phyloP scores from a whole-genome alignment of 2,113 vertebrate species.

The Catharus bicknelli region DNA sequence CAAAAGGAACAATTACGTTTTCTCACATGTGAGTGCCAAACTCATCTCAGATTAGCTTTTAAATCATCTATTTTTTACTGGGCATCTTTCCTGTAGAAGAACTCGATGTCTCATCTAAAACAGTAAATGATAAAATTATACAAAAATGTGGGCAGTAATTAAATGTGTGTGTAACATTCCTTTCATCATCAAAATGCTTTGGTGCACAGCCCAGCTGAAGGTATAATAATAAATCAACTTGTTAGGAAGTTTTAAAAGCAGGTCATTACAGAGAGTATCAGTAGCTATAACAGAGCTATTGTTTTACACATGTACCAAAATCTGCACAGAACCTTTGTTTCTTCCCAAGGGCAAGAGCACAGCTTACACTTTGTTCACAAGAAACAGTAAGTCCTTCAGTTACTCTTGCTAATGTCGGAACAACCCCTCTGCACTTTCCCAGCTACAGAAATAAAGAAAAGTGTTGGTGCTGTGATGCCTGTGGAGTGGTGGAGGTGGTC shows the following conservation, averaged over 20 bases:
- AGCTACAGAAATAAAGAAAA: not conserved
- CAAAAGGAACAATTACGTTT: slow-evolving; percentile 32
- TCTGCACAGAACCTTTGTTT: not conserved
- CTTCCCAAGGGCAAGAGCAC: not conserved
- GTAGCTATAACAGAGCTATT: not conserved
- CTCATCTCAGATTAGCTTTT: slow-evolving; percentile 35
- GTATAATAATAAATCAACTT: slow-evolving; percentile 48
- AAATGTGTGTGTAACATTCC: slow-evolving; percentile 52
- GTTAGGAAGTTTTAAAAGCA: slow-evolving; percentile 24
- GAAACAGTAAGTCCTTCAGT: not conserved
- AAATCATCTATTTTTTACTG: slow-evolving; percentile 44
- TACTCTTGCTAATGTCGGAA: not conserved
- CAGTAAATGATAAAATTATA: slow-evolving; percentile 64
- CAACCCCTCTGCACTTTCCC: not conserved
- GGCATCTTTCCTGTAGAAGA: slow-evolving; percentile 48
- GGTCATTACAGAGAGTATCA: not conserved
- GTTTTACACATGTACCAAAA: not conserved
- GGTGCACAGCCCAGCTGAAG: slow-evolving; percentile 33
- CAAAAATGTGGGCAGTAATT: slow-evolving; percentile 67
- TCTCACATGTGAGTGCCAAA: slow-evolving; percentile 29
- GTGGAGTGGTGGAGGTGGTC: not conserved
- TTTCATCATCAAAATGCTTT: slow-evolving; percentile 25
- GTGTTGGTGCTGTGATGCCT: not conserved
- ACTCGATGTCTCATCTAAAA: slow-evolving; percentile 58
- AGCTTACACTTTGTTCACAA: not conserved